Base-by-base conservation (phyloP, 2,888 invertebrate species). In the Melolontha melolontha region DNA sequence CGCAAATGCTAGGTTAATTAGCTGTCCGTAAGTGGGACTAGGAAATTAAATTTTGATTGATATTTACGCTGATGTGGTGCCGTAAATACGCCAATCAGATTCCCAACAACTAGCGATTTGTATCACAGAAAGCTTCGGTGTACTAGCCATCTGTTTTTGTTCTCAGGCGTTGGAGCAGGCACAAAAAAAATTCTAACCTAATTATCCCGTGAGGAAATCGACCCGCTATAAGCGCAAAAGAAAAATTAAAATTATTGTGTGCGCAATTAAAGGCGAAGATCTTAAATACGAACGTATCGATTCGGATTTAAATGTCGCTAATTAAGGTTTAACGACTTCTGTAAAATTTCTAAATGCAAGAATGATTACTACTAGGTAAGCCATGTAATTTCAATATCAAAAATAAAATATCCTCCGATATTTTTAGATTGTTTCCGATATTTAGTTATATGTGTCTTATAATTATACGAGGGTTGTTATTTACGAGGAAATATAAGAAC, bases 1-100 rank as follows among this genome's bases (percentile, higher is more conserved):
- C 47, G 59, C 59, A 47, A 62, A 62, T 49, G 47, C 34, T 16
- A 62, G 47, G 47, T 47, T 62, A 62, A 62, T 62, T 62, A 47
- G n/a, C 47, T 49, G 59, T 47, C 59, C 11, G 47, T 29, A 62
- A 62, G 39, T 62, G 47, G 59, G 47, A 49, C 47, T 62, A 62
- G 54, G 40, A 54, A 62, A 62, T 62, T 62, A 62, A 62, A 62
- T 62, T 62, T 62, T 47, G 59, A 62, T 62, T 62, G 59, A 47
- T 47, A 47, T 62, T 62, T 47, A 62, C 34, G 39, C 16, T 34
- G 49, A 47, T 34, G 34, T 47, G n/a, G 47, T 47, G 47, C 59
- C 59, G 59, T 47, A 47, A 47, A 47, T 47, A 47, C 44, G 47
- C 47, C 59, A 62, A 62, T 47, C 44, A 62, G 47, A 49, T 44